phyloP scores from a whole-genome alignment of 2,888 invertebrate species.

The Clitarchus hookeri region DNA sequence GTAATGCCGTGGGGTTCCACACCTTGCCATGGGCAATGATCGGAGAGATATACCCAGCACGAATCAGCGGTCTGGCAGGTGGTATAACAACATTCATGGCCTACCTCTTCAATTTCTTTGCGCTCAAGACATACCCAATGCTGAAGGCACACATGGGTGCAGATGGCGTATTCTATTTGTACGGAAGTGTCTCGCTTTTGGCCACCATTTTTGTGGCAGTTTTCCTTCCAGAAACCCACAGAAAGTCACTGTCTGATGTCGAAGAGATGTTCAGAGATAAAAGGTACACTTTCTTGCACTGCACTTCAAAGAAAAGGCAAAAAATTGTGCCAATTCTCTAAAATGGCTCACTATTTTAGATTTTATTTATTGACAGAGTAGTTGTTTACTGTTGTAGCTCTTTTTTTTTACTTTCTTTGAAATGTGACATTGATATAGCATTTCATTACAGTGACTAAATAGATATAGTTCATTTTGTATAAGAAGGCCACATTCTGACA shows the following conservation, averaged over 20 bases:
- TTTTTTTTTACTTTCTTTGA: no score
- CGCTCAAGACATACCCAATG: conserved; percentile 59
- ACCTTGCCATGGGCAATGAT: conserved; percentile 63
- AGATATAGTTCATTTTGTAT: no score
- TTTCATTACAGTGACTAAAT: no score
- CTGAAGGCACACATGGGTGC: neutral
- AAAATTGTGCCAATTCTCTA: no score
- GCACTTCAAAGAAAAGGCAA: no score
- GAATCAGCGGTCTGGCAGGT: conserved; percentile 58
- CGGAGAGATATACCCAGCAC: conserved; percentile 63
- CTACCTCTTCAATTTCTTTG: conserved; percentile 60
- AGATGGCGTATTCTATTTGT: conserved; percentile 56
- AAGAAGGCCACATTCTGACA: no score
- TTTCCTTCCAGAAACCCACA: conserved; percentile 60
- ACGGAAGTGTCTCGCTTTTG: conserved; percentile 54
- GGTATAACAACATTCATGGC: conserved; percentile 57
- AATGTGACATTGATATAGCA: no score
- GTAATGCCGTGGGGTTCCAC: conserved; percentile 59
- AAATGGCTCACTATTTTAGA: no score
- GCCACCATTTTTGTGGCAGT: conserved; percentile 58
- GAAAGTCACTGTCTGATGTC: conserved; percentile 59
- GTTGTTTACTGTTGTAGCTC: no score
- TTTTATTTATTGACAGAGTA: no score
- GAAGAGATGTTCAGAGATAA: conserved; percentile 48
- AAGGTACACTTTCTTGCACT: neutral